Base-by-base conservation (phyloP, 2,888 invertebrate species). In the Ichneumoninae sp. region DNA sequence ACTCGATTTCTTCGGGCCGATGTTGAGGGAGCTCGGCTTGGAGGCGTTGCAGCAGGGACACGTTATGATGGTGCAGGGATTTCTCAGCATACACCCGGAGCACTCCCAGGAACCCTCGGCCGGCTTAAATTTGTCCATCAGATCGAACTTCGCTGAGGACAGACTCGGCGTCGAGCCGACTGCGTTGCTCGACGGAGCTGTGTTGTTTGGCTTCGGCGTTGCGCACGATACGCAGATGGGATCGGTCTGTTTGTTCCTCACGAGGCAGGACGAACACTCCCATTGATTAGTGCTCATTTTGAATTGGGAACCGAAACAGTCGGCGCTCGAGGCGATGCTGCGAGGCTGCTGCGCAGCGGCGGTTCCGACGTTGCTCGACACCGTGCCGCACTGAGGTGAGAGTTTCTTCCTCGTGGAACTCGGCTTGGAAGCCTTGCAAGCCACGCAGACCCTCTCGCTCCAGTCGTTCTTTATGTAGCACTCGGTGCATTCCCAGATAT, bases 41-140 rank as follows among this genome's bases (percentile, higher is more conserved):
- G 91, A 86, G 36, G 93, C 90, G 60, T 89, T 89, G 86, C 94
- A 91, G 62, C 90, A 90, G 19, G 88, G 88, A 82, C 91, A 91
- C 1, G 85, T 85, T 70, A 85, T 87, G 7, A 88, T 81, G 6
- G 74, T 79, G 36, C 75, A 70, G 1, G 86, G 77, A 90, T 96
- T 96, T 78, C 94, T 94, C 0, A 96, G 94, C 94, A 96, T 94
- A 90, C 96, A 96, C 22, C 94, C 94, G 16, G 93, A 92, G 90
- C 96, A 96, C 83, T 95, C 95, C 96, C 96, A 96, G 52, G 94
- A 94, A 36, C 93, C 94, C 36, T 91, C 89, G 74, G 94, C 92
- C 3, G 90, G 84, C 75, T 91, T 92, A 30, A 90, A 91, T 72
- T 85, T 87, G 7, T 83, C 83, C 72, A 88, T 71, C 5, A 88